phyloP scores from a whole-genome alignment of 2,888 invertebrate species.

The Dicyrtoma fusca region DNA sequence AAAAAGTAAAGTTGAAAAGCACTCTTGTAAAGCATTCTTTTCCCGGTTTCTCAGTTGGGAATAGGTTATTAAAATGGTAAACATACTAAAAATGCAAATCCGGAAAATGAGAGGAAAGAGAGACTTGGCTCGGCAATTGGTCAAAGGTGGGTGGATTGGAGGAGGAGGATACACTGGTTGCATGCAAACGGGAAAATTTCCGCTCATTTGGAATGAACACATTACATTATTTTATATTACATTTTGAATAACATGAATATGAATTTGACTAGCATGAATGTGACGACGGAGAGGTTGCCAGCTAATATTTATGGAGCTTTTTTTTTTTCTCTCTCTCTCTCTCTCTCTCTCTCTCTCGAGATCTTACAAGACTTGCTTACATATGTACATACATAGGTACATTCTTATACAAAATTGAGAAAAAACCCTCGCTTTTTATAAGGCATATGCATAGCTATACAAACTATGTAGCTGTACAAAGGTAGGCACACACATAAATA shows the following conservation, averaged over 20 bases:
- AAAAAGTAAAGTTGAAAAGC: slow-evolving; percentile 5
- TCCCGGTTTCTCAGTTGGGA: too few species aligned
- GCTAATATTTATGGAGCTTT: slow-evolving; percentile 25
- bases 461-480: too few species aligned
- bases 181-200: slow-evolving; percentile 14
- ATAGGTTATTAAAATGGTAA: too few species aligned
- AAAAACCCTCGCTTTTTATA: too few species aligned
- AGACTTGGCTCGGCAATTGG: not conserved
- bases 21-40: too few species aligned
- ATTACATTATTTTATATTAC: slow-evolving; percentile 25
- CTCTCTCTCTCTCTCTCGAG: not conserved
- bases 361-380: not conserved
- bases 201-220: slow-evolving; percentile 22
- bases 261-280: slow-evolving; percentile 28
- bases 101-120: too few species aligned
- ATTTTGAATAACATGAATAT: slow-evolving; percentile 15
- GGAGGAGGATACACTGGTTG: not conserved
- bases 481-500: too few species aligned
- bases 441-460: too few species aligned
- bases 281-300: slow-evolving; percentile 21
- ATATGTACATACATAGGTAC: slow-evolving; percentile 8
- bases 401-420: too few species aligned
- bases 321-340: not conserved
- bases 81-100: slow-evolving; percentile 13
- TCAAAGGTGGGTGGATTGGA: slow-evolving; percentile 14